A percentile compares a stretch with the other conserved stretches of the same genome.
Evolutionary conservation across 2,888 invertebrate genomes (phyloP).

Genomic region (Nudaria mundana): DNA sequence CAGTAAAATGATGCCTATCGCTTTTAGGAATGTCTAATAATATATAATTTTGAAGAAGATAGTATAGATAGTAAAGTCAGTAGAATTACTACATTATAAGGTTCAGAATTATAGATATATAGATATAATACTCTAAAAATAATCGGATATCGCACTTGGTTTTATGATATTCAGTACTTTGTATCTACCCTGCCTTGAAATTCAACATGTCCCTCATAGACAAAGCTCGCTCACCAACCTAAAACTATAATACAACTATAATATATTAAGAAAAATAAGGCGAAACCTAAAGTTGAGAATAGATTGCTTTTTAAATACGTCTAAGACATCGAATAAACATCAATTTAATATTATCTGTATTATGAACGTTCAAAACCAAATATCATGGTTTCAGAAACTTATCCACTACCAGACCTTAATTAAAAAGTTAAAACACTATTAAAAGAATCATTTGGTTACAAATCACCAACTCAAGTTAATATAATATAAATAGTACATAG

Average conservation of each 20-base stretch:
- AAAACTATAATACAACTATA: conserved; percentile 10
- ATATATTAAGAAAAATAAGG: conserved; percentile 11
- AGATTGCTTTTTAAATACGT: conserved; percentile 3
- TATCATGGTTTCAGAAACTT: background rate
- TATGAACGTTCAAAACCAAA: background rate
- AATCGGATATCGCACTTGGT: conserved; percentile 6
- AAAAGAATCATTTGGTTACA: conserved; percentile 1
- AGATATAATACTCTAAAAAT: conserved; percentile 7
- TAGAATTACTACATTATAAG: conserved; percentile 8
- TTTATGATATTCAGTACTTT: conserved; percentile 24
- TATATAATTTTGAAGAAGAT: too few relatives aligned
- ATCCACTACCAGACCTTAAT: conserved; percentile 7
- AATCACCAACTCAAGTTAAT: conserved; percentile 6
- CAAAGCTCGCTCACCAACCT: conserved; percentile 17
- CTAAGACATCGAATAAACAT: background rate
- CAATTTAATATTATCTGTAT: background rate
- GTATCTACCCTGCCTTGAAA: conserved; percentile 25
- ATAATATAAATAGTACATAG: conserved; percentile 1
- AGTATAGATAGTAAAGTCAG: conserved; percentile 3
- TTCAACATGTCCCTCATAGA: conserved; percentile 14
- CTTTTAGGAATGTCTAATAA: background rate
- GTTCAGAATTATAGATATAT: background rate
- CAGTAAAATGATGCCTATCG: background rate
- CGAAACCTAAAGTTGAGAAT: conserved; percentile 13
- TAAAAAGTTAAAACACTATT: background rate